Evolutionary conservation across 2,888 invertebrate genomes (phyloP), one percentile per base, ranked within the genome.

Genomic region (Lepidocyrtinus sp.): DNA sequence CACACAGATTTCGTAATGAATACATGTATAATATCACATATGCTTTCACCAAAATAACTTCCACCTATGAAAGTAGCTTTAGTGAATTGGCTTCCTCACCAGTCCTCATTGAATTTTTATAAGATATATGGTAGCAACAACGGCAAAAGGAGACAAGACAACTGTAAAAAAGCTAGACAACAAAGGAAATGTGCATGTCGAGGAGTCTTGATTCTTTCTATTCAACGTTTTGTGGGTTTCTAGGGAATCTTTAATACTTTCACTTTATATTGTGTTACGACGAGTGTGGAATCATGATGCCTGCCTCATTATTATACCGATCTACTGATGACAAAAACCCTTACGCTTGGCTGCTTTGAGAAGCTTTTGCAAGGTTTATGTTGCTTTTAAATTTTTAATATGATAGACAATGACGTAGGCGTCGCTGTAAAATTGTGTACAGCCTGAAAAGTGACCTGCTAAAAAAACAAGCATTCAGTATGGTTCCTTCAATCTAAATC

Each of bases 1-100:
- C 50, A 25, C 67, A 45, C 21, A 62, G 61, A 71, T 77, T 65
- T 55, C 65, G 50, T 17, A 1, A 65, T 70, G 67, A 77, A 77
- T 76, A 55, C 69, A 15, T 50, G 50, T 21, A n/a, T 21, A 59
- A 73, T 74, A 73, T 79, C 50, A 45, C 67, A 63, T 7, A 27
- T 50, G 50, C 26, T 71, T 62, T 71, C 36, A 71, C 71, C 71
- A 36, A 19, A 17, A 61, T 71, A 22, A 59, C 59, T 59, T 7
- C 59, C 22, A 21, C 55, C 17, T n/a, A 19, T 59, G 7, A 36
- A 21, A 19, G 12, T 21, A 21, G 19, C n/a, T 59, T 59, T 59
- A 59, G 59, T 21, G 59, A 22, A 59, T 59, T 59, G 59, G 59
- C 22, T 59, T 59, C 12, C 22, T 9, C 19, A 2, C 59, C 19